A percentile compares a stretch with the other conserved stretches of the same genome.
Conservation (phyloP, 2,888 invertebrate genomes). For the Drosophila testacea region DNA sequence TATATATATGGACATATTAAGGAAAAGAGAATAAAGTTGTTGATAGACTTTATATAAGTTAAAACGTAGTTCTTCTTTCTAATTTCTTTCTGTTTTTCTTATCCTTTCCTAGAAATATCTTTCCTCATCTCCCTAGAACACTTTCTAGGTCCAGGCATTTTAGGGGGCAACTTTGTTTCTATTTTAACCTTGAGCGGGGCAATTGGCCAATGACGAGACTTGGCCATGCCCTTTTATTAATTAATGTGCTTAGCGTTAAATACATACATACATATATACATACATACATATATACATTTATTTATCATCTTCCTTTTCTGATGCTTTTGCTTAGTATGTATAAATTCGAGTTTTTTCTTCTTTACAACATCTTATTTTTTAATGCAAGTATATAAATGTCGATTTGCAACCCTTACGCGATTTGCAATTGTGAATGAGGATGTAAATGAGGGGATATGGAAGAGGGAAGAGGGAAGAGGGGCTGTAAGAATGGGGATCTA, state of each 20-base stretch:
- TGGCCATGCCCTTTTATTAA: slow-evolving; percentile 30
- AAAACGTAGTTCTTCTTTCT: no score
- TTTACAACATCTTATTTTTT: slow-evolving; percentile 43
- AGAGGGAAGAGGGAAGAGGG: background rate
- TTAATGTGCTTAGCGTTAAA: slow-evolving; percentile 50
- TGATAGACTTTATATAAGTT: no score
- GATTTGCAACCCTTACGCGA: slow-evolving; percentile 76
- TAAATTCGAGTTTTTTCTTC: slow-evolving; percentile 16
- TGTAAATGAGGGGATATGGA: background rate
- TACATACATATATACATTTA: background rate
- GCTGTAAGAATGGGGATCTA: no score
- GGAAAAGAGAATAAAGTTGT: background rate
- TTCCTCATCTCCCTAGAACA: background rate
- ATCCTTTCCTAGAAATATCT: background rate
- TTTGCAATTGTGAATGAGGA: slow-evolving; percentile 11
- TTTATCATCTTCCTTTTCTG: background rate
- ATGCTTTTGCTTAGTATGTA: slow-evolving; percentile 12
- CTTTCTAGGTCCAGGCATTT: background rate
- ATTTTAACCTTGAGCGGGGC: background rate
- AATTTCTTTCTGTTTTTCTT: no score
- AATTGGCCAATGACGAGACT: slow-evolving; percentile 21
- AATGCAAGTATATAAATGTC: slow-evolving; percentile 80
- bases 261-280: background rate
- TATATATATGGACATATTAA: no score
- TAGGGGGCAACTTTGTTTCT: background rate